These are phyloP conservation scores for Ictidomys tridecemlineatus DNA, from an alignment of 2,113 vertebrate species.

Conservation along the genomic window DNA sequence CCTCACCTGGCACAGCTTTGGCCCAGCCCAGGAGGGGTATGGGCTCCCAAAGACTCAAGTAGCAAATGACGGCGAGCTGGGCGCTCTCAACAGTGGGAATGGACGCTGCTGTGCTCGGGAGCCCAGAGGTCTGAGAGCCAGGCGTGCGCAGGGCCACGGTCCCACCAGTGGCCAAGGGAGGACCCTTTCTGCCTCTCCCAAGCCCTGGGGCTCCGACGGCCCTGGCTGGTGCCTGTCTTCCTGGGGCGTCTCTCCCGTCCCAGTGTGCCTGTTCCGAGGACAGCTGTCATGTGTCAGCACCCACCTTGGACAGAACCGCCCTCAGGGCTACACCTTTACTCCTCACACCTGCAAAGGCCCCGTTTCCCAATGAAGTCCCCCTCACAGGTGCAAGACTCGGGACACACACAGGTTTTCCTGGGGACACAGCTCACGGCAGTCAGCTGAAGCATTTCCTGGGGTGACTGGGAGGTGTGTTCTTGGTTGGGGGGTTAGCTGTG, in stretches of 20 bases:
- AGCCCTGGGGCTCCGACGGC: too few species aligned
- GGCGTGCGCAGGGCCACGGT: neutral
- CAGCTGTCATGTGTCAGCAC: too few species aligned
- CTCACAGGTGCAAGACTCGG: neutral
- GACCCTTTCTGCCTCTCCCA: neutral
- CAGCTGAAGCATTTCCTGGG: neutral
- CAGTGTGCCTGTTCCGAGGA: neutral
- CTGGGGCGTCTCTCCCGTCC: neutral
- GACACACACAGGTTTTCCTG: neutral
- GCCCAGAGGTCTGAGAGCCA: neutral
- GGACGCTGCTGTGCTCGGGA: neutral
- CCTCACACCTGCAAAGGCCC: neutral
- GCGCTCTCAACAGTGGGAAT: neutral
- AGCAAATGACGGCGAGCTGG: neutral
- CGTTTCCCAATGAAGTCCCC: neutral
- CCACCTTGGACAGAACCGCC: neutral
- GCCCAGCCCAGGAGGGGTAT: too few species aligned
- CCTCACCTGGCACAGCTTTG: too few species aligned
- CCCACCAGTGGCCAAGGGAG: accelerated
- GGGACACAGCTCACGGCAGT: too few species aligned
- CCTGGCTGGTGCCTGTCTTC: neutral
- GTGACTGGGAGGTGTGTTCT: too few species aligned
- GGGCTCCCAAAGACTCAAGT: neutral
- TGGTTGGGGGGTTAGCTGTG: too few species aligned
- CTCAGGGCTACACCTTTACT: neutral